These are phyloP conservation scores for Drosophila prosaltans DNA, from an alignment of 1,140 invertebrate species.

Conservation along the genomic window DNA sequence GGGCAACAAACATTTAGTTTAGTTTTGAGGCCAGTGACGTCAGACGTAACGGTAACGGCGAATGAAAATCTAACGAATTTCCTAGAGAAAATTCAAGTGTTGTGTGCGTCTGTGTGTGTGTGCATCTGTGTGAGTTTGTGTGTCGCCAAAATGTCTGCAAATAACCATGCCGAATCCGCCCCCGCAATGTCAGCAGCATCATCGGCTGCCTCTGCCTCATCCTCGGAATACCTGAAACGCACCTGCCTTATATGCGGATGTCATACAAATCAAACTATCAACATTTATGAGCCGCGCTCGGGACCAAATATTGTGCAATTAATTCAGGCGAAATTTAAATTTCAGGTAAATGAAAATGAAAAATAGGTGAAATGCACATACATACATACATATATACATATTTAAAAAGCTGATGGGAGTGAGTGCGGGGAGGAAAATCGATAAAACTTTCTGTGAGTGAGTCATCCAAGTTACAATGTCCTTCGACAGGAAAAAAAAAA, in stretches of 20 bases:
- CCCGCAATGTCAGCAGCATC: constrained; percentile 45
- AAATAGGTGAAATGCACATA: constrained; percentile 1
- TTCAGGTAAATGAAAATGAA: constrained; percentile 65
- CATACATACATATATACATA: too few species aligned
- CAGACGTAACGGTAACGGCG: not conserved
- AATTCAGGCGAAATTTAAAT: constrained; percentile 82
- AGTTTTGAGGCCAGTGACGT: constrained; percentile 31
- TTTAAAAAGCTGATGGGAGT: not conserved
- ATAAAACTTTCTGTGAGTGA: constrained; percentile 41
- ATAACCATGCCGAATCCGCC: constrained; percentile 61
- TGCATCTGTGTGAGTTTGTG: not conserved
- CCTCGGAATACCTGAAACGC: constrained; percentile 80
- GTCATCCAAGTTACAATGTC: constrained; percentile 51
- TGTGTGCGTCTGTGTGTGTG: too few species aligned
- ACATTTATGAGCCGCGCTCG: constrained; percentile 81
- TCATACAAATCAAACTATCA: constrained; percentile 81
- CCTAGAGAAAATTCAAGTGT: not conserved
- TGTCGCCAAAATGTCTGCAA: constrained; percentile 54
- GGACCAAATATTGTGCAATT: constrained; percentile 82
- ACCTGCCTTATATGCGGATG: constrained; percentile 83
- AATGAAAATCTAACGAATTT: constrained; percentile 18
- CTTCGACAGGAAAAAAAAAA: constrained; percentile 34
- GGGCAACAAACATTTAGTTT: constrained; percentile 10
- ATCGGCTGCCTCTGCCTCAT: constrained; percentile 34
- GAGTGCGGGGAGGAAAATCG: constrained; percentile 32